A percentile compares a stretch with the other conserved stretches of the same genome.
Evolutionary conservation across 2,113 vertebrate species (phyloP).

Genomic region (Cichladusa arquata): DNA sequence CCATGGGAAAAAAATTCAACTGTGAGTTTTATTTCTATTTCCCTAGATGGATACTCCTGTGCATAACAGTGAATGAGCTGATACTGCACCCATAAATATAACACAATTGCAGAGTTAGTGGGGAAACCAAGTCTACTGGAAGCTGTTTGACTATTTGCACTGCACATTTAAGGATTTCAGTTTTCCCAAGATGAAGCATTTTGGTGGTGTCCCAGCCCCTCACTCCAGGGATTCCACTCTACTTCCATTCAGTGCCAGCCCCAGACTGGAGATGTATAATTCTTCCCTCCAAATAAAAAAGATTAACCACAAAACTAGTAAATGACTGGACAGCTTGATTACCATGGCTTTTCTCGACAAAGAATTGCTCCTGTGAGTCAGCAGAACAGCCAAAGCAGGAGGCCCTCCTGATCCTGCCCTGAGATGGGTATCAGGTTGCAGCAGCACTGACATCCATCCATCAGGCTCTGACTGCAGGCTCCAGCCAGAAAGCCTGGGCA

Average conservation of each 20-base stretch:
- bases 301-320: neutral
- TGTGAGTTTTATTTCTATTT: neutral
- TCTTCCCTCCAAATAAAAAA: neutral
- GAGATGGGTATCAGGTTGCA: rapidly evolving
- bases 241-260: neutral
- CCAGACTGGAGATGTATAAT: neutral
- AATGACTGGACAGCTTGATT: neutral
- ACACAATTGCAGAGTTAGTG: neutral
- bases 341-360: neutral
- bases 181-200: neutral
- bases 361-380: neutral
- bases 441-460: rapidly evolving
- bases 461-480: neutral
- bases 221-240: neutral
- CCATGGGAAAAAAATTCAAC: neutral
- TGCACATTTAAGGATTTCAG: neutral
- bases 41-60: neutral
- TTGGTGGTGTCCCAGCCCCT: neutral
- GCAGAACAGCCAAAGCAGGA: neutral
- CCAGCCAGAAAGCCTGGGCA: neutral
- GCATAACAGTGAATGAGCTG: neutral
- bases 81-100: neutral
- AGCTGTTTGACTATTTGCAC: neutral
- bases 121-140: neutral
- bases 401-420: neutral